These are phyloP conservation scores for Phocides pigmalion DNA, from an alignment of 1,140 invertebrate species.

Conservation along the genomic window DNA sequence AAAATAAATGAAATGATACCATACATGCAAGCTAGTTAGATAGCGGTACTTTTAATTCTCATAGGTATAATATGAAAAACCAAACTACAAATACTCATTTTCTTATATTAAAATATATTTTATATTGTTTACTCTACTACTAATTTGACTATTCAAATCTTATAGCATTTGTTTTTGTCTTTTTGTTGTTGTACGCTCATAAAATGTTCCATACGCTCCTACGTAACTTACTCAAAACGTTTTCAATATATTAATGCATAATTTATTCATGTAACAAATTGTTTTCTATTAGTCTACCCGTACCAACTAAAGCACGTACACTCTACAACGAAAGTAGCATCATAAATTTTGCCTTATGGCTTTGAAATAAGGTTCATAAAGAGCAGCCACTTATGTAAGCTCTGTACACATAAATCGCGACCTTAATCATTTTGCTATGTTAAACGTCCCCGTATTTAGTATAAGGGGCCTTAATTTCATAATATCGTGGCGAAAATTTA, in stretches of 20 bases:
- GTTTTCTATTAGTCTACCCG: constrained; percentile 39
- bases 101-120: too few species aligned
- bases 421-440: constrained; percentile 50
- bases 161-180: background rate
- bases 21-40: too few species aligned
- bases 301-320: constrained; percentile 29
- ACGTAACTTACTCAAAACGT: constrained; percentile 26
- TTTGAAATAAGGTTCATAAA: constrained; percentile 32
- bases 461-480: constrained; percentile 46
- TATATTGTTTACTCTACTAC: too few species aligned
- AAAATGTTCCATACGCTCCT: constrained; percentile 5
- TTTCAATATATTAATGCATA: constrained; percentile 33
- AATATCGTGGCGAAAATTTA: constrained; percentile 48
- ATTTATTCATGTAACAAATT: constrained; percentile 49
- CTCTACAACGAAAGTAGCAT: background rate
- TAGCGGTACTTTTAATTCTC: too few species aligned
- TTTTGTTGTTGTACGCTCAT: background rate
- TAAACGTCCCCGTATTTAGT: constrained; percentile 43
- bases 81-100: too few species aligned
- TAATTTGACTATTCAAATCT: background rate
- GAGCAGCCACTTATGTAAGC: constrained; percentile 21
- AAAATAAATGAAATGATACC: too few species aligned
- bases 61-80: too few species aligned
- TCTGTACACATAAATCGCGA: constrained; percentile 51
- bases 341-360: constrained; percentile 27